A percentile compares a stretch with the other conserved stretches of the same genome.
These are phyloP conservation scores for Scatophagus argus DNA, from an alignment of 2,113 vertebrate genomes.

Conservation along the genomic window DNA sequence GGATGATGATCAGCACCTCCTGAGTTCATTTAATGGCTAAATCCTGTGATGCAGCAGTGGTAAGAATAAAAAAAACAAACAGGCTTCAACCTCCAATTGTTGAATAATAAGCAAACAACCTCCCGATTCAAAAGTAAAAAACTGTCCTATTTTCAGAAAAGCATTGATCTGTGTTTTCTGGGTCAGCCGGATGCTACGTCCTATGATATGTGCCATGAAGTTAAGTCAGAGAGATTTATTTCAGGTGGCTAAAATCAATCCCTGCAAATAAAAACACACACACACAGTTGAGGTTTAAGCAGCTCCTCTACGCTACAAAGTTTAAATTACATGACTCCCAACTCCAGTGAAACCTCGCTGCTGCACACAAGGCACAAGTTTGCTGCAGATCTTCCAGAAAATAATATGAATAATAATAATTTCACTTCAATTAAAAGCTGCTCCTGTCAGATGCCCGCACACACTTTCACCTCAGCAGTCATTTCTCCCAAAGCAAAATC, in stretches of 20 bases:
- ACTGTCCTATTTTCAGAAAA: conserved; percentile 38
- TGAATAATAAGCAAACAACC: conserved; percentile 27
- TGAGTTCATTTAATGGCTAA: conserved; percentile 45
- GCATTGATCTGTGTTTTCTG: conserved; percentile 65
- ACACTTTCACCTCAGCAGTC: conserved; percentile 6
- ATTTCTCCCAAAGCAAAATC: neutral
- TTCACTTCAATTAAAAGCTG: conserved; percentile 22
- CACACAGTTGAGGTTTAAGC: too few relatives aligned
- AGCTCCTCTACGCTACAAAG: neutral
- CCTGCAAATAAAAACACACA: conserved; percentile 1
- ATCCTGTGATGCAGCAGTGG: conserved; percentile 30
- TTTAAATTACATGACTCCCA: neutral
- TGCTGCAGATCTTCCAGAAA: neutral
- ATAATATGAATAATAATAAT: neutral
- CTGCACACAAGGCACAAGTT: conserved; percentile 14
- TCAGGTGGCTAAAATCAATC: conserved; percentile 6
- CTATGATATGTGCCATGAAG: conserved; percentile 29
- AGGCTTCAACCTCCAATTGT: neutral
- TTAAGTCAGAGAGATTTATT: conserved; percentile 35
- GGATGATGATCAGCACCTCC: conserved; percentile 40
- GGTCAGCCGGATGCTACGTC: conserved; percentile 45
- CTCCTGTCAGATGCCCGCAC: conserved; percentile 13
- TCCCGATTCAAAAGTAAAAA: conserved; percentile 23
- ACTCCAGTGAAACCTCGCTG: neutral
- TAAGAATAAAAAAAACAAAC: neutral